Conservation (phyloP, 2,888 invertebrate species). For the Cheiracanthium punctorium region DNA sequence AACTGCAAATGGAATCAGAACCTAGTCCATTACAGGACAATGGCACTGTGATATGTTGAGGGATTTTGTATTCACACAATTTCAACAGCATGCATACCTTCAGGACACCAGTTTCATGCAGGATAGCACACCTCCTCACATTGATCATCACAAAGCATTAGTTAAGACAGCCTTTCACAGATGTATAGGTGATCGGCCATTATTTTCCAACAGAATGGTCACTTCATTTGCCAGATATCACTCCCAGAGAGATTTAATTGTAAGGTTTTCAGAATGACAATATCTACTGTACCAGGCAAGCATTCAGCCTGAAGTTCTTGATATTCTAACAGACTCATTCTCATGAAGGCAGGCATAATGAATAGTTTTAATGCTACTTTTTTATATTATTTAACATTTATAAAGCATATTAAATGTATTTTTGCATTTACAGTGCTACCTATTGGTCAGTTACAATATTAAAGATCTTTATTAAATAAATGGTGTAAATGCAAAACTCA, state of each 20-base stretch:
- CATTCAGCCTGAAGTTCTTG: not conserved
- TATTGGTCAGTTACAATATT: no score
- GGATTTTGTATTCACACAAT: not conserved
- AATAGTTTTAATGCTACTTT: no score
- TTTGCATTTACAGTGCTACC: no score
- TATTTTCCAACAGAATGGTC: slow-evolving; percentile 17
- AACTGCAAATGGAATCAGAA: slow-evolving; percentile 19
- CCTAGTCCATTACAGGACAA: slow-evolving; percentile 20
- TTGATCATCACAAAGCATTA: slow-evolving; percentile 21
- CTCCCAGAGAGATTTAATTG: slow-evolving; percentile 11
- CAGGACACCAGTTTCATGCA: slow-evolving; percentile 30
- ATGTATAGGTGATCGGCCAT: not conserved
- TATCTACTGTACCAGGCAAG: not conserved
- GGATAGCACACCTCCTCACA: not conserved
- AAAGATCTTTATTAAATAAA: no score
- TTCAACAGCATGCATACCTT: slow-evolving; percentile 18
- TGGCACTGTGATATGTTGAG: slow-evolving; percentile 11
- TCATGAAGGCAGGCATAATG: no score
- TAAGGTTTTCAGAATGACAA: not conserved
- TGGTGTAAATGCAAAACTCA: no score
- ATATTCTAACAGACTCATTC: not conserved
- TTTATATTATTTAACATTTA: no score
- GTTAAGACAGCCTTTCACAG: slow-evolving; percentile 5
- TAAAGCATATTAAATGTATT: no score
- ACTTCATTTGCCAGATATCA: slow-evolving; percentile 17